Evolutionary conservation across 2,888 invertebrate species (phyloP).

Genomic region (Harmothoe impar): DNA sequence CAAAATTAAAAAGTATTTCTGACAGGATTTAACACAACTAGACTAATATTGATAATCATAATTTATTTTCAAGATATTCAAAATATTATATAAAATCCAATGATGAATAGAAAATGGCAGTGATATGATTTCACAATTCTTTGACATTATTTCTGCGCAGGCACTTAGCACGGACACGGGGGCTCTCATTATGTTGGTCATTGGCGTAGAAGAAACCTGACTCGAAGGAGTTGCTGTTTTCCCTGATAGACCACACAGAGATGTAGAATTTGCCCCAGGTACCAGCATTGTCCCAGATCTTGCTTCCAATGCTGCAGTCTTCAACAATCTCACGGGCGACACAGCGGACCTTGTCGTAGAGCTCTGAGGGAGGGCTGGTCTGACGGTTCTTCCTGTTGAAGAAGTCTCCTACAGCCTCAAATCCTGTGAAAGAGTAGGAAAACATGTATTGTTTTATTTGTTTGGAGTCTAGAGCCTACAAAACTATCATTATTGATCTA

Average conservation of each 20-base stretch:
- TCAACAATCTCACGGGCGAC: background rate
- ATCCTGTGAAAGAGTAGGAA: conserved; percentile 15
- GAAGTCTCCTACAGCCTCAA: conserved; percentile 7
- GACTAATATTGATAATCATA: too few relatives aligned
- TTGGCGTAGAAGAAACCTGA: conserved; percentile 52
- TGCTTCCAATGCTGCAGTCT: conserved; percentile 42
- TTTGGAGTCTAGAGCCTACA: too few relatives aligned
- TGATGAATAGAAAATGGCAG: background rate
- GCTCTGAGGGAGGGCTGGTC: background rate
- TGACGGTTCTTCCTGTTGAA: conserved; percentile 43
- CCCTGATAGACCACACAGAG: conserved; percentile 32
- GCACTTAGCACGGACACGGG: conserved; percentile 22
- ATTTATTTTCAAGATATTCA: too few relatives aligned
- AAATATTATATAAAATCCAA: background rate
- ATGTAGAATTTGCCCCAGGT: conserved; percentile 49
- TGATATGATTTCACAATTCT: background rate
- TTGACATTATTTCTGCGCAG: background rate
- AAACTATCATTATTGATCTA: too few relatives aligned
- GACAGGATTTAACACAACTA: too few relatives aligned
- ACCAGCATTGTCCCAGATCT: conserved; percentile 56
- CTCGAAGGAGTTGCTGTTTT: background rate
- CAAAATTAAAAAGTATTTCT: too few relatives aligned
- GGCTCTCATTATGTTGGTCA: conserved; percentile 10
- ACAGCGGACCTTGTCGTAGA: conserved; percentile 3
- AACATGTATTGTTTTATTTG: too few relatives aligned